Evolutionary conservation across 2,888 invertebrate species (phyloP).

Genomic region (Mellilla xanthometata): DNA sequence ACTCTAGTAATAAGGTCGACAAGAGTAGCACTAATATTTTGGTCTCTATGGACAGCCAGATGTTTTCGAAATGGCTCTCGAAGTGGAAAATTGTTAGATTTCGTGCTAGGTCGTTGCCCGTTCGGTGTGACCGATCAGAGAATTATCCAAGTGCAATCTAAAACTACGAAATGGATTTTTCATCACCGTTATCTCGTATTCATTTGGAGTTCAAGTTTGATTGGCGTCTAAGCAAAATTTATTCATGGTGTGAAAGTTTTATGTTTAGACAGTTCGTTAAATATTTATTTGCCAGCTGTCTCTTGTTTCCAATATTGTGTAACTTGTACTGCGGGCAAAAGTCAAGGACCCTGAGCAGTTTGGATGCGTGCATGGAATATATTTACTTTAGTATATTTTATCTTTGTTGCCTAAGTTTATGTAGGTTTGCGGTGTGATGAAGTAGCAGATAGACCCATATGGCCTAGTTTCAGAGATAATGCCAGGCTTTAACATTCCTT

Average conservation of each 20-base stretch:
- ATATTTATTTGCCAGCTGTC: conserved; percentile 22
- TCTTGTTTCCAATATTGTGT: conserved; percentile 19
- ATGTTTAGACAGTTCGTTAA: conserved; percentile 26
- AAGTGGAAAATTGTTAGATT: conserved; percentile 73
- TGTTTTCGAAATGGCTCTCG: conserved; percentile 66
- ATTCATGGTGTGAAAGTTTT: conserved; percentile 27
- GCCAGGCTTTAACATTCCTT: conserved; percentile 27
- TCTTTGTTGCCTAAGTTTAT: conserved; percentile 44
- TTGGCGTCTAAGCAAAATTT: conserved; percentile 18
- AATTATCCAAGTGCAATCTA: conserved; percentile 45
- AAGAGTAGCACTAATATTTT: conserved; percentile 25
- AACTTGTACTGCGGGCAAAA: conserved; percentile 41
- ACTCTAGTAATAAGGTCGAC: conserved; percentile 35
- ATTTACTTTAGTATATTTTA: conserved; percentile 45
- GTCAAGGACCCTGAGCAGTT: conserved; percentile 57
- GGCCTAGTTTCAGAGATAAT: conserved; percentile 34
- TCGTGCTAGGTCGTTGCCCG: conserved; percentile 66
- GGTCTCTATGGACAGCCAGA: conserved; percentile 45
- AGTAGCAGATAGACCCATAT: conserved; percentile 29
- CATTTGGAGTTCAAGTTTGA: conserved; percentile 20
- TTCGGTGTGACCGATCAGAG: conserved; percentile 62
- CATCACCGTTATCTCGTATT: conserved; percentile 33
- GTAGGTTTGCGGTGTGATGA: conserved; percentile 23
- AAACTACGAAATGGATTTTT: conserved; percentile 30
- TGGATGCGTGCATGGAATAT: conserved; percentile 43